phyloP scores from a whole-genome alignment of 2,797 vertebrate species.

The Sebastiscus tertius region DNA sequence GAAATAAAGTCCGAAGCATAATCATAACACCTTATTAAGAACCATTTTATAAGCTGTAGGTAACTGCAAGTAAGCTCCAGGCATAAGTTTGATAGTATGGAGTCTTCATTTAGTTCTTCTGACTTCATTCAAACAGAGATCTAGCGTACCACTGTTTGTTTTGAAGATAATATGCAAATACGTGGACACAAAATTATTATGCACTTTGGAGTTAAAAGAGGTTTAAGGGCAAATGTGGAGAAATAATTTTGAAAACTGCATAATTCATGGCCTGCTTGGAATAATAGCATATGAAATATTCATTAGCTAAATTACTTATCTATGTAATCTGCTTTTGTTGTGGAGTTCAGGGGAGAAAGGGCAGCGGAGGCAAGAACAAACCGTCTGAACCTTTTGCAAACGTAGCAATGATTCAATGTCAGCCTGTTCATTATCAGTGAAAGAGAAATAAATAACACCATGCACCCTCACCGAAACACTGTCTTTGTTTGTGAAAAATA shows the following conservation, averaged over 20 bases:
- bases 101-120: not conserved
- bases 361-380: slow-evolving; percentile 55
- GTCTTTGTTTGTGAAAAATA: slow-evolving; percentile 38
- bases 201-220: slow-evolving; percentile 53
- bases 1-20: not conserved
- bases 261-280: slow-evolving; percentile 78
- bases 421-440: slow-evolving; percentile 48
- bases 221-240: slow-evolving; percentile 66
- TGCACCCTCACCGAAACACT: slow-evolving; percentile 1
- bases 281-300: slow-evolving; percentile 80
- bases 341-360: slow-evolving; percentile 66
- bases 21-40: not conserved
- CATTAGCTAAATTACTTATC: slow-evolving; percentile 75
- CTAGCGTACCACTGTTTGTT: slow-evolving; percentile 42
- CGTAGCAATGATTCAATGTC: slow-evolving; percentile 34
- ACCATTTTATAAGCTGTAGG: not conserved
- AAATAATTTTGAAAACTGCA: slow-evolving; percentile 69
- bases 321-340: slow-evolving; percentile 74
- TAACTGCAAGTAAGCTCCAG: not conserved
- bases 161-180: slow-evolving; percentile 57
- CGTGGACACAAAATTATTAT: slow-evolving; percentile 39
- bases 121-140: slow-evolving; percentile 6
- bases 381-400: slow-evolving; percentile 49
- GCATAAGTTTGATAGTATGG: not conserved
- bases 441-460: slow-evolving; percentile 20